Evolutionary conservation across 2,797 vertebrate species (phyloP), one percentile per base, ranked within the genome.

Genomic region (Scyliorhinus canicula): DNA sequence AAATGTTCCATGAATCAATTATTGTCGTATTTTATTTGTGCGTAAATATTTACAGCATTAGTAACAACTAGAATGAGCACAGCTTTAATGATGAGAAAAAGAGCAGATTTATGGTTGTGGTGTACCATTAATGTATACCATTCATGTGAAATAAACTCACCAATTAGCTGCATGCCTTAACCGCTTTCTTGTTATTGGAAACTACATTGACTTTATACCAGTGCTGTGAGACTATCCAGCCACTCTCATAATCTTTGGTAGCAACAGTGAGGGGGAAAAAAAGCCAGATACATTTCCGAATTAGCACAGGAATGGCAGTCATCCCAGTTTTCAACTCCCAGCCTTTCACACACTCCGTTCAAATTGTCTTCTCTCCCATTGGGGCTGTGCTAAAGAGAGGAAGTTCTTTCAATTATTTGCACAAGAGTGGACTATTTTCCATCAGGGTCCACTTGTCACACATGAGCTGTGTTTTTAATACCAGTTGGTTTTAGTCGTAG

Each of bases 11-110:
- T 69, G 50, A 24, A 71, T 52, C 50, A 19, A 50, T 52, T 16
- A 93, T 71, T 50, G 26, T 71, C 93, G 52, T 52, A 71, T 50
- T 93, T 69, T 93, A 71, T 47, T 93, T 19, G 4, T 50, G 63
- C 50, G 47, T 71, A 93, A 93, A 71, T 50, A 93, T 71, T 93
- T 93, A 93, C 47, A 31, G 1, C 44, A 71, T 71, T 52, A 93
- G 40, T 71, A 69, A 50, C 71, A 44, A 6, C 12, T 71, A 14
- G 69, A 93, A 71, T 71, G 26, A 50, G 93, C 65, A 71, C 31
- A 2, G 26, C 71, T 93, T 50, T 50, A 93, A 71, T 50, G 65
- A 93, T 50, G 69, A 50, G 85, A 35, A 52, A 26, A 50, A 52
- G 6, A 71, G 12, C 44, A 71, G 60, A 71, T 93, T 52, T 69